phyloP scores from a whole-genome alignment of 1,140 invertebrate genomes.

The Drosophila baimaii region DNA sequence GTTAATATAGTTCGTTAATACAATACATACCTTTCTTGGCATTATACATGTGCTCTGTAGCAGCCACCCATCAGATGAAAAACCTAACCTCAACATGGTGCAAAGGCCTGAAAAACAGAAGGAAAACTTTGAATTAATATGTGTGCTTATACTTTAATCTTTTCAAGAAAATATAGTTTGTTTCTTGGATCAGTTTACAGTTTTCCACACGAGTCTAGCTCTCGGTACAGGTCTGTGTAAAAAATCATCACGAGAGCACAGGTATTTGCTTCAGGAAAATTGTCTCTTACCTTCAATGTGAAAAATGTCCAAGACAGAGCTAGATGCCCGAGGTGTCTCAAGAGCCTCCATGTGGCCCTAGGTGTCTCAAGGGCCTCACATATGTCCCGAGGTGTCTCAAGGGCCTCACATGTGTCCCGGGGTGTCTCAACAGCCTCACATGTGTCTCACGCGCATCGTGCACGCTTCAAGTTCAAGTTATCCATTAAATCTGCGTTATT shows the following conservation, averaged over 20 bases:
- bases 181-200: conserved; percentile 54
- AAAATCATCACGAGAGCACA: conserved; percentile 55
- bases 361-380: neutral
- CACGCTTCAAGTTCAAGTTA: conserved; percentile 4
- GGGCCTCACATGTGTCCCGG: neutral
- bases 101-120: neutral
- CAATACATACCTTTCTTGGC: conserved; percentile 27
- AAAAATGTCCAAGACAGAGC: neutral
- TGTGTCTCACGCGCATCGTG: conserved; percentile 11
- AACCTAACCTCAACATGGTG: conserved; percentile 50
- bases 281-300: conserved; percentile 13
- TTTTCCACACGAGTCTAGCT: conserved; percentile 54
- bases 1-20: too few relatives aligned
- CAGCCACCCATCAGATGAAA: neutral
- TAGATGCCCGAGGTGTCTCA: conserved; percentile 5
- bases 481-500: neutral
- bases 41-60: neutral
- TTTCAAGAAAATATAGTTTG: neutral
- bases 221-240: conserved; percentile 76
- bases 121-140: neutral
- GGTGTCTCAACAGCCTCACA: neutral
- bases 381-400: conserved; percentile 2
- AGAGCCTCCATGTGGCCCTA: neutral
- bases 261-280: neutral
- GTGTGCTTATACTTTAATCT: neutral